Evolutionary conservation across 2,797 vertebrate genomes (phyloP), one percentile per base, ranked within the genome.

Genomic region (Clarias platycephalus): DNA sequence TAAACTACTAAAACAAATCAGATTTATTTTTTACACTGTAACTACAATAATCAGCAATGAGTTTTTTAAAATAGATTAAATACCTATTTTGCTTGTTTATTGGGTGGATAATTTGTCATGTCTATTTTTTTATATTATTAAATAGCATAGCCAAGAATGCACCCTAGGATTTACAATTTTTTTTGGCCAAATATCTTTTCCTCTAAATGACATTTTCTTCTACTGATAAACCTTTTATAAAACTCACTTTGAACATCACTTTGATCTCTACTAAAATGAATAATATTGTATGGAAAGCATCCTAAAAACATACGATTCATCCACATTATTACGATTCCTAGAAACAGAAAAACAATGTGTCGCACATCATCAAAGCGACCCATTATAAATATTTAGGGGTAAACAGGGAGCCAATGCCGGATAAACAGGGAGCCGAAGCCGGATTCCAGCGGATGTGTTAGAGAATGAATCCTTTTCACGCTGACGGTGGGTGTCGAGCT

Each of bases 381-480:
- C 68, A 82, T 81, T 22, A 92, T 93, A 94, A 92, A 91, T 92
- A 91, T 93, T 91, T 93, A 89, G 82, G 88, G 81, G 31, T 90
- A n/a, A n/a, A n/a, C n/a, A n/a, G n/a, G n/a, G n/a, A n/a, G n/a
- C n/a, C n/a, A n/a, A n/a, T n/a, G n/a, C n/a, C n/a, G 1, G 1
- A 3, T 84, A 66, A 88, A 92, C 91, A 91, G 89, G 89, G 83
- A 90, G 90, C 90, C 58, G 88, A 90, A 83, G 86, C 89, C 91
- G 90, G 92, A 94, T 94, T 95, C 93, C 93, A 91, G 44, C 72
- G 13, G 90, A 85, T 80, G 89, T 57, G 80, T 62, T 81, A 94
- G 92, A 95, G 94, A 96, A 95, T 94, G 92, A 93, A 84, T 60
- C 84, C 93, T 94, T 95, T 95, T 96, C 91, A 95, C 92, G 88